A percentile compares a stretch with the other conserved stretches of the same genome.
These are phyloP conservation scores for Rhinoptilus africanus DNA, from an alignment of 2,113 vertebrate genomes.

Conservation along the genomic window DNA sequence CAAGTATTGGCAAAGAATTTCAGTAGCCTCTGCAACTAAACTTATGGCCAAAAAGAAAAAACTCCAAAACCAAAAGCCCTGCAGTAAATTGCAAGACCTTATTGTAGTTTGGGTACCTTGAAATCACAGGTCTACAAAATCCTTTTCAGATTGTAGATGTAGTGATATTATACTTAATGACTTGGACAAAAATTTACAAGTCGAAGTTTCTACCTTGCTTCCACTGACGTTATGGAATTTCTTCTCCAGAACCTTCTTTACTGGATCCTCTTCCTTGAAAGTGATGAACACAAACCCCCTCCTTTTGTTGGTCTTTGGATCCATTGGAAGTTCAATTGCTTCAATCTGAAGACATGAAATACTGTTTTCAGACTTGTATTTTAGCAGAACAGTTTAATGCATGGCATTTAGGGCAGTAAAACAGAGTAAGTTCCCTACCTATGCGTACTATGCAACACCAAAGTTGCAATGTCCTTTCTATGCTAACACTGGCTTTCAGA, in stretches of 20 bases:
- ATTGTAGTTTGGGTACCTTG: background rate
- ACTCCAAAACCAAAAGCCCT: too few relatives aligned
- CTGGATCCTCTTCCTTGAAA: constrained; percentile 92
- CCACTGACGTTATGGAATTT: constrained; percentile 95
- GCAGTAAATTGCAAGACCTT: background rate
- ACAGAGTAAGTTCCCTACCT: background rate
- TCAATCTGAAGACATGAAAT: constrained; percentile 82
- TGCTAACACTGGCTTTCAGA: background rate
- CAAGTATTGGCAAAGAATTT: background rate
- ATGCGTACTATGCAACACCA: background rate
- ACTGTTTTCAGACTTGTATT: background rate
- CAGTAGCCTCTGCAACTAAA: background rate
- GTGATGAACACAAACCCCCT: constrained; percentile 98
- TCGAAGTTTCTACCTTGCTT: constrained; percentile 85
- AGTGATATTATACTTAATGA: background rate
- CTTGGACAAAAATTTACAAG: background rate
- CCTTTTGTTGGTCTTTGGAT: constrained; percentile 97
- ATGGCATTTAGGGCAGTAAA: background rate
- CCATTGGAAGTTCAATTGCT: constrained; percentile 96
- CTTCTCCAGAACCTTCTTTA: constrained; percentile 95
- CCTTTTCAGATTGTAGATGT: background rate
- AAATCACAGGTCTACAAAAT: background rate
- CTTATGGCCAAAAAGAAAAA: fast-evolving
- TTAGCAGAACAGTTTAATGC: background rate
- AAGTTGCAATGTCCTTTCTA: background rate